phyloP scores from a whole-genome alignment of 2,888 invertebrate species.

The Anoncus sp. region DNA sequence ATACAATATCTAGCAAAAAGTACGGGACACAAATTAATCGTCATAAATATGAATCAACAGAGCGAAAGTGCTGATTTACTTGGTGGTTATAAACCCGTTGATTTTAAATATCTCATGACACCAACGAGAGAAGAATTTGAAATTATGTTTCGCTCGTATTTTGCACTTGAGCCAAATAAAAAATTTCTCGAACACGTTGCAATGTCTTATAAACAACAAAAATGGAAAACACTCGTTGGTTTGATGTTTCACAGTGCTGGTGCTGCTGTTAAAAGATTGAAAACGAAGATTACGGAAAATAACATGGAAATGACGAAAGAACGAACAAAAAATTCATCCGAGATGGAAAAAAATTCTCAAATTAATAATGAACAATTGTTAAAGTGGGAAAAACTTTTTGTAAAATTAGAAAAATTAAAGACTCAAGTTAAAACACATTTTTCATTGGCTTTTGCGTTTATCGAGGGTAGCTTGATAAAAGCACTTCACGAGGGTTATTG shows the following conservation, averaged over 20 bases:
- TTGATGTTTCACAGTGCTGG: conserved; percentile 90
- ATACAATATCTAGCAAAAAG: conserved; percentile 95
- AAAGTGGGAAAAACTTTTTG: conserved; percentile 76
- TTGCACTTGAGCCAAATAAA: conserved; percentile 90
- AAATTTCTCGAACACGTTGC: conserved; percentile 93
- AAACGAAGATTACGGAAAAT: conserved; percentile 58
- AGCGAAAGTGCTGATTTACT: conserved; percentile 98
- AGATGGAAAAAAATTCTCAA: conserved; percentile 33
- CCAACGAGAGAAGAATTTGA: conserved; percentile 95
- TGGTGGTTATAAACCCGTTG: conserved; percentile 98
- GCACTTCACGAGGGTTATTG: conserved; percentile 97
- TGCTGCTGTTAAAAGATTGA: conserved; percentile 87
- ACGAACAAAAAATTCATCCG: no score
- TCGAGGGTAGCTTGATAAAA: conserved; percentile 96
- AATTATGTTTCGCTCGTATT: conserved; percentile 91
- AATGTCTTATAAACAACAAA: conserved; percentile 89
- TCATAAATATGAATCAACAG: conserved; percentile 99
- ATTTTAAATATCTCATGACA: conserved; percentile 91
- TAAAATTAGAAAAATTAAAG: conserved; percentile 89
- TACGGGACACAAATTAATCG: conserved; percentile 93
- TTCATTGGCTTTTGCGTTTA: conserved; percentile 94
- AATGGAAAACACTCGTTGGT: conserved; percentile 89
- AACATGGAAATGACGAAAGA: background rate
- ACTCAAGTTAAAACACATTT: conserved; percentile 90
- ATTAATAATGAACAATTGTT: conserved; percentile 45